Base-by-base conservation (phyloP, 1,140 invertebrate species). In the Drosophila dunni region DNA sequence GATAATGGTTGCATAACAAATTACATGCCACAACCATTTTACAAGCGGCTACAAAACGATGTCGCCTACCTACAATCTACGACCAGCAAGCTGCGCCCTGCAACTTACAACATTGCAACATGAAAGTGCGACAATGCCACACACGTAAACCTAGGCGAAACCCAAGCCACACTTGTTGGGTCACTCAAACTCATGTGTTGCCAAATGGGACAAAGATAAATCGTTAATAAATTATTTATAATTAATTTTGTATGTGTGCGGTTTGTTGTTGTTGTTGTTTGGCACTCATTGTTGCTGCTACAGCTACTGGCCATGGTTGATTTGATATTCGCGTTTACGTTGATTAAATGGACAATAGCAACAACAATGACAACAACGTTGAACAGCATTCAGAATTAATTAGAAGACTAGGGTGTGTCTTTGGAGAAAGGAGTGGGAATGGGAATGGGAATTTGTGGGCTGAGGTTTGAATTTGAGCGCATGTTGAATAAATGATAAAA, bases 191-290 rank as follows among this genome's bases (percentile, higher is more conserved):
- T 77, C 73, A 83, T 88, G 84, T 86, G 76, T 70, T 74, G 83
- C 75, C 72, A 75, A 79, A 68, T 75, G 68, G 77, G 80, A 88
- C 84, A 89, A 81, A 90, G 84, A 89, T 89, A 89, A 89, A 89
- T 89, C 85, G 80, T 89, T 90, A 90, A 89, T 89, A 89, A 89
- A 89, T 89, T 89, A 89, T 89, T 89, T 89, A 89, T 89, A 89
- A 89, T 89, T 89, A 89, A 89, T 89, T 29, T 89, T 84, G 85
- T 89, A 89, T 89, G 80, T 72, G 70, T 75, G 80, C 81, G 71
- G 78, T 89, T 80, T 60, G 69, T 42, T 60, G 69, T 42, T 71
- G 53, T 61, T 81, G 69, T 42, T 71, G 53, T 61, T 81, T 83
- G 83, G 78, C 75, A 63, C 64, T 65, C 72, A 61, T 64, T 66